Conservation (phyloP, 2,888 invertebrate genomes). For the Pollenia angustigena region DNA sequence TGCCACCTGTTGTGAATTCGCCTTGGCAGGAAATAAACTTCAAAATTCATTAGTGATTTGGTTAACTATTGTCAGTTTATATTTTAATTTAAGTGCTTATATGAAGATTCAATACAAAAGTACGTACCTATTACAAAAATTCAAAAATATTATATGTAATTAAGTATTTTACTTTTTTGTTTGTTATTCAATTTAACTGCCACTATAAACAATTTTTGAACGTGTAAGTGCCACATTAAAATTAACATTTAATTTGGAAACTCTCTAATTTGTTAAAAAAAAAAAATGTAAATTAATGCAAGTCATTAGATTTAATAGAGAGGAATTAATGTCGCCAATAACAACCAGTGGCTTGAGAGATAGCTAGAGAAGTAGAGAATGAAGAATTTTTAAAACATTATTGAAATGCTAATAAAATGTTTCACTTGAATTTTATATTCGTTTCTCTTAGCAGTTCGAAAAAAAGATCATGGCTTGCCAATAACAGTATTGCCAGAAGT, state of each 20-base stretch:
- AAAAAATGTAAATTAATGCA: slow-evolving; percentile 9
- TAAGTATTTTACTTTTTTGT: background rate
- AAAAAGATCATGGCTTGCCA: no score
- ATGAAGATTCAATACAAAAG: no score
- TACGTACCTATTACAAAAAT: no score
- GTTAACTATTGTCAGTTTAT: no score
- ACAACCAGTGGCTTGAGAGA: background rate
- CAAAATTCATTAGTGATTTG: no score
- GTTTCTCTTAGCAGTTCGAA: no score
- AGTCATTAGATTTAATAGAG: slow-evolving; percentile 26
- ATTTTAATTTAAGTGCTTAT: no score
- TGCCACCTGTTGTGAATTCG: no score
- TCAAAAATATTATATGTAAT: background rate
- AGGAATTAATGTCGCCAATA: background rate
- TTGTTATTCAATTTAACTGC: background rate
- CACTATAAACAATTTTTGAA: background rate
- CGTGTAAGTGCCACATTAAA: slow-evolving; percentile 2
- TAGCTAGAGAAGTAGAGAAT: background rate
- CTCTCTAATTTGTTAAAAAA: slow-evolving; percentile 5
- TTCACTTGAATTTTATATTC: no score
- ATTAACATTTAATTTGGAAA: slow-evolving; percentile 23
- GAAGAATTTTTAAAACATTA: background rate
- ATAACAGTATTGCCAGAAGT: no score
- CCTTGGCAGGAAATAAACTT: no score
- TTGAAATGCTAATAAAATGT: no score